These are phyloP conservation scores for Chionoecetes opilio DNA, from an alignment of 1,140 invertebrate species.

Conservation along the genomic window DNA sequence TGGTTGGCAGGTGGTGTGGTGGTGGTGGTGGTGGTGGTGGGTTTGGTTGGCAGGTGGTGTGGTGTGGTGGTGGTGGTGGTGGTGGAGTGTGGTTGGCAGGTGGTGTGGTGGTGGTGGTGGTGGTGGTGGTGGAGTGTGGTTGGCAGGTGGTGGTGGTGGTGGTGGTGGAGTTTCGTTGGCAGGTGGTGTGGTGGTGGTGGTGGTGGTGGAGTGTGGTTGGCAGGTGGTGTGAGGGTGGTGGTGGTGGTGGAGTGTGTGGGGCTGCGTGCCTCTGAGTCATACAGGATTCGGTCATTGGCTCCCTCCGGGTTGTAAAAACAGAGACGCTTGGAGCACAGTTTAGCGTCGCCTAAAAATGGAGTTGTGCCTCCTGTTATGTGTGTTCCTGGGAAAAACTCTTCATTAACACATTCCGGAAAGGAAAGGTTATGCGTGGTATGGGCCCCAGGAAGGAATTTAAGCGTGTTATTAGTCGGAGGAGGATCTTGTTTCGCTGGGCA, in stretches of 20 bases:
- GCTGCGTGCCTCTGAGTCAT: neutral
- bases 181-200: neutral
- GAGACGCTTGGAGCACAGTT: neutral
- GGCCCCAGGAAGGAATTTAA: neutral
- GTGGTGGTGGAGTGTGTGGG: neutral
- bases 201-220: no score
- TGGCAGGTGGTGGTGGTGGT: neutral
- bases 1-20: no score
- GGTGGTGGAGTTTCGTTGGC: neutral
- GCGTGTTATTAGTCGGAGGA: neutral
- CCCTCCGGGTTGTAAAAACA: neutral
- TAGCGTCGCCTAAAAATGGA: neutral
- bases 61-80: neutral
- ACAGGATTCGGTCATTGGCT: neutral
- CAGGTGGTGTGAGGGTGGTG: neutral
- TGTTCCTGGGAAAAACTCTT: constrained; percentile 41
- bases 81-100: no score
- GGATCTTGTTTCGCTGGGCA: neutral
- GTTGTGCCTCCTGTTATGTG: neutral
- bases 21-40: neutral
- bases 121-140: neutral
- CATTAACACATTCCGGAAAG: constrained; percentile 48
- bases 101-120: constrained; percentile 7
- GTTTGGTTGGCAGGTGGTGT: neutral
- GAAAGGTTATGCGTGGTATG: constrained; percentile 27